phyloP scores from a whole-genome alignment of 1,140 invertebrate genomes.

The Euwallacea similis region DNA sequence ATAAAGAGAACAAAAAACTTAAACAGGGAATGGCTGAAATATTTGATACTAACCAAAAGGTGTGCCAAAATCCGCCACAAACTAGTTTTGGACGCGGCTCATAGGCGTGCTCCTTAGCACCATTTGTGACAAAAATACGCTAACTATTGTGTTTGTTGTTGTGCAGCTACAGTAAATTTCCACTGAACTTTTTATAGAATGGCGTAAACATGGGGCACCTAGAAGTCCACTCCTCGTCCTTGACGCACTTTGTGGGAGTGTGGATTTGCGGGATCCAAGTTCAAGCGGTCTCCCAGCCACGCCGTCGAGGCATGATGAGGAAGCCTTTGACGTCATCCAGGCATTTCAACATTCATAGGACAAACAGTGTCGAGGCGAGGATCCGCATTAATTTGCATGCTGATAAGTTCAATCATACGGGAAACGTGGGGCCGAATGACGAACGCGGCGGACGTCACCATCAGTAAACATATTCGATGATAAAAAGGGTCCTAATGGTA shows the following conservation, averaged over 20 bases:
- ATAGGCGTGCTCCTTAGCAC: no score
- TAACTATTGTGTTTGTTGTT: no score
- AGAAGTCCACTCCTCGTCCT: background rate
- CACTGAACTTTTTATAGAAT: no score
- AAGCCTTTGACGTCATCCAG: conserved; percentile 1
- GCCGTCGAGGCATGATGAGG: conserved; percentile 12
- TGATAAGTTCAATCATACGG: background rate
- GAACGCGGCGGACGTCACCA: background rate
- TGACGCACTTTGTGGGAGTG: conserved; percentile 9
- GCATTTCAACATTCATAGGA: conserved; percentile 3
- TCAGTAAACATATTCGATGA: background rate
- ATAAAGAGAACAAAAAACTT: background rate
- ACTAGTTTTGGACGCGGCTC: background rate
- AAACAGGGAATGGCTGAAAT: background rate
- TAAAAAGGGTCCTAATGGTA: background rate
- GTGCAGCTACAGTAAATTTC: no score
- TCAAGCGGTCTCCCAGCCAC: conserved; percentile 7
- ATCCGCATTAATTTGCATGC: background rate
- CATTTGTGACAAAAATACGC: no score
- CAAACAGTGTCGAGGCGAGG: background rate
- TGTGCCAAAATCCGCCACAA: background rate
- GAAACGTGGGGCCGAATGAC: background rate
- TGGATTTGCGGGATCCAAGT: conserved; percentile 15
- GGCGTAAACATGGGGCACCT: no score
- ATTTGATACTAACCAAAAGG: background rate